Evolutionary conservation across 2,888 invertebrate genomes (phyloP).

Genomic region (Spodoptera exigua): DNA sequence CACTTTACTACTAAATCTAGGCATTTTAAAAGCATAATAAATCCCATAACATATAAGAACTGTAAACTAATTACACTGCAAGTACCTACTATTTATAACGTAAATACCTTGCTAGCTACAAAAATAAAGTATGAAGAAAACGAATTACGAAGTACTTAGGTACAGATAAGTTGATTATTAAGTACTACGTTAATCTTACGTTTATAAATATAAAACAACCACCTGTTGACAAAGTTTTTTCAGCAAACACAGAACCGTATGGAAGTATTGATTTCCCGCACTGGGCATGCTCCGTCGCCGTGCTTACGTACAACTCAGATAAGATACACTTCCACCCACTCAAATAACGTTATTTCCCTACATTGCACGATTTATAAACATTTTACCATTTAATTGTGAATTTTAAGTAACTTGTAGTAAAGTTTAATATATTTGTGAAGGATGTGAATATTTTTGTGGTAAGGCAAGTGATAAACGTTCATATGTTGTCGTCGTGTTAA

Average conservation of each 20-base stretch:
- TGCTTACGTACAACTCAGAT: slow-evolving; percentile 70
- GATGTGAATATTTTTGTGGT: slow-evolving; percentile 25
- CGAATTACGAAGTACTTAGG: too few relatives aligned
- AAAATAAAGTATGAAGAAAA: too few relatives aligned
- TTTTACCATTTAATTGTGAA: slow-evolving; percentile 10
- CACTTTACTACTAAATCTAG: too few relatives aligned
- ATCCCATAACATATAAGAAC: too few relatives aligned
- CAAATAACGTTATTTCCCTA: slow-evolving; percentile 53
- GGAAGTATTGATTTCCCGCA: slow-evolving; percentile 81
- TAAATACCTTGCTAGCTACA: too few relatives aligned
- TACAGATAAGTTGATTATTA: too few relatives aligned
- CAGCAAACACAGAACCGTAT: slow-evolving; percentile 58
- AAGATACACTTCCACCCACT: slow-evolving; percentile 78
- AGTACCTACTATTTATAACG: too few relatives aligned
- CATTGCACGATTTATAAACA: slow-evolving; percentile 36
- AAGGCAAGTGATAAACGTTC: slow-evolving; percentile 44
- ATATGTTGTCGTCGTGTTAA: slow-evolving; percentile 49
- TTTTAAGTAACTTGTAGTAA: slow-evolving; percentile 14
- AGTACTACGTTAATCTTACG: not conserved
- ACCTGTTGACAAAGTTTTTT: slow-evolving; percentile 76
- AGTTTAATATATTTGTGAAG: slow-evolving; percentile 26
- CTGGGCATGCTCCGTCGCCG: slow-evolving; percentile 79
- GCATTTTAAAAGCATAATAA: too few relatives aligned
- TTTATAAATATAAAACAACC: slow-evolving; percentile 36
- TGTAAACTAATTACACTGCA: too few relatives aligned